Base-by-base conservation (phyloP, 2,113 vertebrate species). In the Burhinus bistriatus region DNA sequence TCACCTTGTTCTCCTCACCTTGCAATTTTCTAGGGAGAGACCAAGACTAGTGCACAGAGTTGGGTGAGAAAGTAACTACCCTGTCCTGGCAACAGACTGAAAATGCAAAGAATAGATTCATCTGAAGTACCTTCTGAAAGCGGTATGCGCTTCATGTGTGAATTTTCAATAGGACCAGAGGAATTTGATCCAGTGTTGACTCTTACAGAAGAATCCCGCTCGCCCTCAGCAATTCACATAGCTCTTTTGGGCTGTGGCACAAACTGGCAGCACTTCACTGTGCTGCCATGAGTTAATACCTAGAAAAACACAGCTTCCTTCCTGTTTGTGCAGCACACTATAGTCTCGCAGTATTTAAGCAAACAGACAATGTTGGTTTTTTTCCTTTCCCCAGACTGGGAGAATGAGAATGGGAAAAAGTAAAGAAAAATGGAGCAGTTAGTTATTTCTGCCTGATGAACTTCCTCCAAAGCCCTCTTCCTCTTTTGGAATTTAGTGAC, bases 401-500 rank as follows among this genome's bases (percentile, higher is more conserved):
- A 83, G 58, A 89, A 81, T 27, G 15, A 72, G 71, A 82, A 69
- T 51, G 23, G 45, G 42, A 81, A 49, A 93, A 47, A 89, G 45
- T 61, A 78, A 86, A 93, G 72, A 51, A 75, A 97, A 96, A 83
- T 12, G 58, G 36, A 94, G 59, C 0, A 1, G 57, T 86, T 95
- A 1, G 57, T 86, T 95, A 44, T 44, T 83, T 96, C 91, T 83
- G 97, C 97, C 93, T 97, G 96, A 78, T 95, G 85, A 79, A 94
- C 95, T 83, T 97, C 96, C 27, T 97, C 90, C 73, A 97, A 95
- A 30, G 90, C 89, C 34, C 87, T 81, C 62, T 97, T 96, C 76
- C 97, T 92, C 73, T 97, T 97, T 90, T 97, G 97, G 85, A 98
- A 96, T 91, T 97, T 90, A 65, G 96, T 44, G 2, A 92, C 94